phyloP scores from a whole-genome alignment of 2,113 vertebrate species.

The Apus apus region DNA sequence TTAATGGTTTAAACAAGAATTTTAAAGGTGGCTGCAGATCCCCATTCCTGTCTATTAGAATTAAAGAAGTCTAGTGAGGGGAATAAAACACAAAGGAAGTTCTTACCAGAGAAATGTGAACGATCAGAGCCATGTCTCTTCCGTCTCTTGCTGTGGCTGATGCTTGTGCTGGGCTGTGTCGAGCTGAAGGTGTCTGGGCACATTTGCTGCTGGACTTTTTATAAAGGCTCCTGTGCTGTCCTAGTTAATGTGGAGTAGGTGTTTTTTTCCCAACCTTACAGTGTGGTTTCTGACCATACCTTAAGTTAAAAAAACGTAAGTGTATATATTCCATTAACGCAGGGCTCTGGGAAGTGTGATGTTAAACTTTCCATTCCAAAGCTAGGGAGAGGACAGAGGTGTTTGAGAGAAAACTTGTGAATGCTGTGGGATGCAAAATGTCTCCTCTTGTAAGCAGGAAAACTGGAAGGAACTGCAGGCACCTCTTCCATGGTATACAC shows the following conservation, averaged over 20 bases:
- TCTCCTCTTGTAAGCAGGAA: not conserved
- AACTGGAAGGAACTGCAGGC: not conserved
- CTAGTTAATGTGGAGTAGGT: conserved; percentile 16
- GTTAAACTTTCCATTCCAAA: not conserved
- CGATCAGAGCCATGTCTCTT: not conserved
- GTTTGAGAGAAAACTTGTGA: not conserved
- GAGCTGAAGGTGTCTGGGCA: not conserved
- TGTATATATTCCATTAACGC: conserved; percentile 10
- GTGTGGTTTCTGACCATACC: conserved; percentile 42
- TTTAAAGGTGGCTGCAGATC: not conserved
- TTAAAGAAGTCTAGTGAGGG: fast-evolving
- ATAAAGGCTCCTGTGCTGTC: conserved; percentile 32
- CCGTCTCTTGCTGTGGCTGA: not conserved
- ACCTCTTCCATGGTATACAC: not conserved
- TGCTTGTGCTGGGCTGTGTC: not conserved
- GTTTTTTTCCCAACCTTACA: not conserved
- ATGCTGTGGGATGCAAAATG: not conserved
- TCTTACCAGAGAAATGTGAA: conserved; percentile 11
- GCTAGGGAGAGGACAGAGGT: not conserved
- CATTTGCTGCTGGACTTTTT: conserved; percentile 20
- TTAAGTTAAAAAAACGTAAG: not conserved
- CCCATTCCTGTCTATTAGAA: not conserved
- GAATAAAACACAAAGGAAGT: not conserved
- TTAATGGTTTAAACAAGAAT: not conserved
- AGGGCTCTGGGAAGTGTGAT: not conserved